Percentiles rank a stretch among this genome's conserved stretches.
Evolutionary conservation across 2,113 vertebrate species (phyloP).

Genomic region (Chinchilla lanigera): DNA sequence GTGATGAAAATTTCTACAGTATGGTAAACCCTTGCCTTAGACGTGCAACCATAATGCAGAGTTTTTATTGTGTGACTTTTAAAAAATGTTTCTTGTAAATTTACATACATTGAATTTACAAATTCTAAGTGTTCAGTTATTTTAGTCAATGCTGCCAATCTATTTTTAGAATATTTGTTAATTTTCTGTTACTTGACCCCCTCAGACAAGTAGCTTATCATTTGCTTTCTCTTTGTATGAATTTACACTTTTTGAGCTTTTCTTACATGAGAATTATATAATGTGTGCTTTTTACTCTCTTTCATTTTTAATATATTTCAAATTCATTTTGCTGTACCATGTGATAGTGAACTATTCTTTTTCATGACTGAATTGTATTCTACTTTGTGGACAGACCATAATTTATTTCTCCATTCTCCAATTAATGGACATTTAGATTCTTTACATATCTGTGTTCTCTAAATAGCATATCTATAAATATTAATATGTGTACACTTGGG

Average conservation of each 20-base stretch:
- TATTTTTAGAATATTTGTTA: background rate
- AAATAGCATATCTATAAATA: background rate
- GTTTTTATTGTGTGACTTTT: background rate
- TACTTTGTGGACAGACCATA: background rate
- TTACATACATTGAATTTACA: background rate
- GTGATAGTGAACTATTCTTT: background rate
- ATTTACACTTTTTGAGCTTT: background rate
- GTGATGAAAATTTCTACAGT: background rate
- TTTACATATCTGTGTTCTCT: background rate
- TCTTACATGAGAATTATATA: background rate
- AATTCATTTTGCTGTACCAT: background rate
- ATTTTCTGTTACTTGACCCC: background rate
- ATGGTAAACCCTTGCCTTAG: background rate
- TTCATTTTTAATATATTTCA: background rate
- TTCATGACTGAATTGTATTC: background rate
- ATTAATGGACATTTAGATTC: background rate
- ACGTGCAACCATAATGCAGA: background rate
- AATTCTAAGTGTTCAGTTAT: background rate
- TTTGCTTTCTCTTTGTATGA: background rate
- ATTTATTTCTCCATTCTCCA: background rate
- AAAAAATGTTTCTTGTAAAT: background rate
- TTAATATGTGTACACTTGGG: background rate
- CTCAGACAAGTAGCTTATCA: background rate
- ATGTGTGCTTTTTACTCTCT: background rate
- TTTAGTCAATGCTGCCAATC: background rate